Percentiles rank a stretch among this genome's conserved stretches.
phyloP scores from a whole-genome alignment of 2,113 vertebrate species.

The Ovibos moschatus region DNA sequence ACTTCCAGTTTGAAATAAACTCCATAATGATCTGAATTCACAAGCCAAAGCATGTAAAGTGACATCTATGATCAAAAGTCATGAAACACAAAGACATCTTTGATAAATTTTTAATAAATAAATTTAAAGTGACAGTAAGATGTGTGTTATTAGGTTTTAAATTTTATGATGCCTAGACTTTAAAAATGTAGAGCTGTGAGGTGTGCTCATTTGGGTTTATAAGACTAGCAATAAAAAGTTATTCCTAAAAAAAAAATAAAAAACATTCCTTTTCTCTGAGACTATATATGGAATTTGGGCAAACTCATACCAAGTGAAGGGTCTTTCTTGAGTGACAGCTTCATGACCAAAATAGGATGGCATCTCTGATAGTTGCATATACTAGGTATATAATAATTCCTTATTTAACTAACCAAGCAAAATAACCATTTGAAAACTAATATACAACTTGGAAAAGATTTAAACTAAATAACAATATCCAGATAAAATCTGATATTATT shows the following conservation, averaged over 20 bases:
- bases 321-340: background rate
- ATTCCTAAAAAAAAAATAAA: background rate
- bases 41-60: background rate
- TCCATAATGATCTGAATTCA: background rate
- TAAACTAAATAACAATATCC: background rate
- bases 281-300: background rate
- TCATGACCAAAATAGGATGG: background rate
- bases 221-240: background rate
- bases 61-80: background rate
- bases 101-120: background rate
- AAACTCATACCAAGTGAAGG: background rate
- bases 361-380: background rate
- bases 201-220: background rate
- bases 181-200: background rate
- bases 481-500: background rate
- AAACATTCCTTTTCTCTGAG: background rate
- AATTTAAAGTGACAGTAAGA: background rate
- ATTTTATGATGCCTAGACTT: background rate
- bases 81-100: background rate
- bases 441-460: background rate
- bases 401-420: background rate
- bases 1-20: background rate
- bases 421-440: background rate
- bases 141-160: background rate
- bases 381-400: background rate